A percentile compares a stretch with the other conserved stretches of the same genome.
Evolutionary conservation across 2,888 invertebrate genomes (phyloP).

Genomic region (Acronicta alni): DNA sequence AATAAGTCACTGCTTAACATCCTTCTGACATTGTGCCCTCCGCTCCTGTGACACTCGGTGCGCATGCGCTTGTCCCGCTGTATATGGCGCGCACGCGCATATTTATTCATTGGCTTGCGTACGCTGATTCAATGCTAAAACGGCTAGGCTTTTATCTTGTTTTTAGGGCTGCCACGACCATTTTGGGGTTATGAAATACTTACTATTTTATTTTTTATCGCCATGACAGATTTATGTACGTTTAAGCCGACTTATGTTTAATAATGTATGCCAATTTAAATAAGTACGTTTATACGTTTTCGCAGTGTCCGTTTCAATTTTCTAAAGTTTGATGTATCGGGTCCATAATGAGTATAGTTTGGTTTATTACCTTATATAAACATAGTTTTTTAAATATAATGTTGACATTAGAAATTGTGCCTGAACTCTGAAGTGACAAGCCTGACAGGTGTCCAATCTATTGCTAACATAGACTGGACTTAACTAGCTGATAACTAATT

Average conservation of each 20-base stretch:
- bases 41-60: slow-evolving; percentile 66
- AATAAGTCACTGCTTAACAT: slow-evolving; percentile 42
- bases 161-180: slow-evolving; percentile 60
- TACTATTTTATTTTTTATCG: slow-evolving; percentile 50
- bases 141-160: slow-evolving; percentile 64
- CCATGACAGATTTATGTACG: slow-evolving; percentile 48
- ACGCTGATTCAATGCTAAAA: slow-evolving; percentile 72
- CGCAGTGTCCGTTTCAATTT: slow-evolving; percentile 26
- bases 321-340: slow-evolving; percentile 43
- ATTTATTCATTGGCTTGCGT: slow-evolving; percentile 75
- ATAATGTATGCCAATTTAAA: slow-evolving; percentile 42
- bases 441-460: not conserved
- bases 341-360: slow-evolving; percentile 16
- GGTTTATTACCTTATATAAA: slow-evolving; percentile 10
- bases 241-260: slow-evolving; percentile 37
- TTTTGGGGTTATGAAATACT: slow-evolving; percentile 57
- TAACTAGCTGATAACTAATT: not conserved
- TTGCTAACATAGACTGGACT: not conserved
- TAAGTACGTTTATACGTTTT: slow-evolving; percentile 38
- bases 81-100: slow-evolving; percentile 78
- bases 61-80: slow-evolving; percentile 69
- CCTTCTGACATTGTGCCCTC: slow-evolving; percentile 66
- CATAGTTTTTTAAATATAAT: not conserved
- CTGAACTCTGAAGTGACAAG: not conserved
- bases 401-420: slow-evolving; percentile 7